Evolutionary conservation across 2,888 invertebrate species (phyloP).

Genomic region (Tenthredo distinguenda): DNA sequence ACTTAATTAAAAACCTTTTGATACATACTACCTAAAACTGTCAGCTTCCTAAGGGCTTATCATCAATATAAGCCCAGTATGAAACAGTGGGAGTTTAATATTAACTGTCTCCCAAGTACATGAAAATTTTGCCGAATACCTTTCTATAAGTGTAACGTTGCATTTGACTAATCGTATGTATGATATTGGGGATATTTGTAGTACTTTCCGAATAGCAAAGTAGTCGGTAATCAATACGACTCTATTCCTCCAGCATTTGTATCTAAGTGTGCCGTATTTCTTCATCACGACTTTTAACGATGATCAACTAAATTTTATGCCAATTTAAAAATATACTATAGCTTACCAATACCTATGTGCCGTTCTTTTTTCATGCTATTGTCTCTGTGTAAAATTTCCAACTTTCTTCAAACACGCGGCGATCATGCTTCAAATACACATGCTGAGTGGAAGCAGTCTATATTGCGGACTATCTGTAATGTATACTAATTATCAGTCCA

Average conservation of each 20-base stretch:
- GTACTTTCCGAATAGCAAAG: constrained; percentile 18
- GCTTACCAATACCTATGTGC: neutral
- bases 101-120: constrained; percentile 37
- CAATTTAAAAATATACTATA: constrained; percentile 23
- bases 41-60: constrained; percentile 25
- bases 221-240: constrained; percentile 24
- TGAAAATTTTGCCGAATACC: constrained; percentile 34
- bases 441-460: constrained; percentile 54
- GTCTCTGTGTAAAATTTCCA: neutral
- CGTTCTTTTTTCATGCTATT: neutral
- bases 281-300: neutral
- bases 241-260: constrained; percentile 8
- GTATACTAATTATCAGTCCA: constrained; percentile 45
- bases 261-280: neutral
- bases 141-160: constrained; percentile 29
- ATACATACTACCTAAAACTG: constrained; percentile 49
- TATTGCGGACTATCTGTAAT: constrained; percentile 13
- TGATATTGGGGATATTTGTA: constrained; percentile 36
- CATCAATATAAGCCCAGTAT: constrained; percentile 10
- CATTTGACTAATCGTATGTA: constrained; percentile 34
- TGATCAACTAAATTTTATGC: neutral
- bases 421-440: constrained; percentile 8
- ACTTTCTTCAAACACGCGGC: no score
- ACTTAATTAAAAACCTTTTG: constrained; percentile 51
- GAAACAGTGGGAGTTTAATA: constrained; percentile 42